Base-by-base conservation (phyloP, 2,888 invertebrate genomes). In the Lasius platythorax region DNA sequence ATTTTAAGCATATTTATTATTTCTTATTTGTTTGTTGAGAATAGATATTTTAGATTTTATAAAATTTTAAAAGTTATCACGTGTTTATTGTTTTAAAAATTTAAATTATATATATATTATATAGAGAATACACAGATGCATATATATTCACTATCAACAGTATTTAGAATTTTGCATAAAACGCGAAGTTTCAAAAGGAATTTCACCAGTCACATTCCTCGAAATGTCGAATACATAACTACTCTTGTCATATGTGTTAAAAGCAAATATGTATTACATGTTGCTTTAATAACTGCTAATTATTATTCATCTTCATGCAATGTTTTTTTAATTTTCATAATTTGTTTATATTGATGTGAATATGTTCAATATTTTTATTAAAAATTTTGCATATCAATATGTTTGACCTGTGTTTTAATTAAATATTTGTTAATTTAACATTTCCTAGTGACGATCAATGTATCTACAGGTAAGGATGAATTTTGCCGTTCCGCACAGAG, bases 161-260 rank as follows among this genome's bases (percentile, higher is more conserved):
- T 5, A 33, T 70, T 50, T 53, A 70, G 37, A 70, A 30, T 70
- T 23, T 70, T 33, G 53, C 37, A 56, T n/a, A 53, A 33, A 63
- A n/a, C 28, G 28, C 28, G 18, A 46, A 74, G 11, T 12, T 61
- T 74, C 30, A 63, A 63, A 74, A 63, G 33, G n/a, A 43, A 74
- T 46, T 46, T 63, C n/a, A 9, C 3, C n/a, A 63, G 23, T 46
- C 37, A 33, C n/a, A 64, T 75, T 50, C 9, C 12, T 63, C 33
- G 30, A 63, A 8, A 63, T 33, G 61, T 75, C 75, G 33, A 46
- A 75, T 33, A 63, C 74, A 46, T 33, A 30, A 23, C 40, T 40
- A 23, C n/a, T 28, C 61, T 50, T 58, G 28, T 72, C 40, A 53
- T 18, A 15, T 61, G 30, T 8, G 28, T 58, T 33, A 63, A 74